Evolutionary conservation across 2,888 invertebrate genomes (phyloP).

Genomic region (Troilus luridus): DNA sequence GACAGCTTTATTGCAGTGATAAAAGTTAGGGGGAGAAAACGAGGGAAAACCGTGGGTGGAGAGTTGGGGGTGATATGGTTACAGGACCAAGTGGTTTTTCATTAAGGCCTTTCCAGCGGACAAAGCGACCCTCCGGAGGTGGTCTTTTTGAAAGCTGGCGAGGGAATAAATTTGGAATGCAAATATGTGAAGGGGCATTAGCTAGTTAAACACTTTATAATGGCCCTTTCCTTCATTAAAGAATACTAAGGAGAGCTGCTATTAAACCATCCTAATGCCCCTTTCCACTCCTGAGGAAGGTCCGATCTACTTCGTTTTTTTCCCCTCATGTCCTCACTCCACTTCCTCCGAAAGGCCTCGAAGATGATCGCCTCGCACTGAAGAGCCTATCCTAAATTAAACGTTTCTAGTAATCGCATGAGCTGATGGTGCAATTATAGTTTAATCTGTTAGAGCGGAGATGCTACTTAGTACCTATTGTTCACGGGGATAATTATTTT

Average conservation of each 20-base stretch:
- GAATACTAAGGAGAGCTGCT: constrained; percentile 21
- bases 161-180: constrained; percentile 49
- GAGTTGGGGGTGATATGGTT: constrained; percentile 20
- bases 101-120: constrained; percentile 41
- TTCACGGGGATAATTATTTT: background rate
- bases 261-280: constrained; percentile 32
- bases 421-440: background rate
- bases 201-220: constrained; percentile 49
- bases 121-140: constrained; percentile 46
- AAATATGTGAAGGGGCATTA: constrained; percentile 50
- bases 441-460: background rate
- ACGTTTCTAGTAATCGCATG: background rate
- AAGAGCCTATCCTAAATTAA: background rate
- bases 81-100: constrained; percentile 31
- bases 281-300: constrained; percentile 13
- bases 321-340: background rate
- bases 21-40: background rate
- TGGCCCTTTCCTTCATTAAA: constrained; percentile 41
- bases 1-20: constrained; percentile 5
- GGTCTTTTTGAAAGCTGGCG: constrained; percentile 28
- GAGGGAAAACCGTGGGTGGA: background rate
- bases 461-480: background rate
- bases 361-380: background rate
- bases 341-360: background rate
- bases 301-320: constrained; percentile 5